Base-by-base conservation (phyloP, 2,113 vertebrate species). In the Cyanoliseus patagonus region DNA sequence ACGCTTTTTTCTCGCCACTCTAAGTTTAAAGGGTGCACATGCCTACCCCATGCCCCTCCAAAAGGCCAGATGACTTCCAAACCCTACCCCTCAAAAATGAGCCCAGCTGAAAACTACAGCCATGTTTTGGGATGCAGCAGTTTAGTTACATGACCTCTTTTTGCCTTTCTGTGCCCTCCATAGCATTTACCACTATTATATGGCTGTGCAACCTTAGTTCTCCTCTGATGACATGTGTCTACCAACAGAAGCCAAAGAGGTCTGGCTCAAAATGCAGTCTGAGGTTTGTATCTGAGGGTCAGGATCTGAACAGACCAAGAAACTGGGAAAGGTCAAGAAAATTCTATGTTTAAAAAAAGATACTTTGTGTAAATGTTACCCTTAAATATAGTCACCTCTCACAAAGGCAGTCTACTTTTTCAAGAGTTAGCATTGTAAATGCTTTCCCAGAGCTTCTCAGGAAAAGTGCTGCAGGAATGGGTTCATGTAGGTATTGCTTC, bases 291-390 rank as follows among this genome's bases (percentile, higher is more conserved):
- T 49, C 20, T 37, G 30, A 77, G 23, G 15, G 52, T 82, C 35
- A 30, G 33, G 49, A 70, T 70, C n/a, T 7, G 2, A 87, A 61
- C 8, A 67, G 41, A 35, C 35, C 17, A 78, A 88, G 23, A 64
- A 86, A 55, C 10, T 53, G 51, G 8, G 20, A 88, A 88, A 79
- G 14, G 11, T 28, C 42, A 86, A 72, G 31, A 76, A 83, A 85
- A 68, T 0, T 1, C 18, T 39, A 13, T 3, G 37, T 39, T 57
- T n/a, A 59, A 17, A 66, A 94, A 53, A 66, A 9, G 1, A 0
- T 20, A 49, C 27, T 63, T 82, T 75, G 15, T 33, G 15, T 61
- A 70, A 57, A 47, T 8, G 5, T 31, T 44, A 33, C 12, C 13
- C n/a, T 82, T 41, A 86, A 85, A 68, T 39, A 57, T 2, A 76